Conservation (phyloP, 2,888 invertebrate genomes). For the Melipona beecheii region DNA sequence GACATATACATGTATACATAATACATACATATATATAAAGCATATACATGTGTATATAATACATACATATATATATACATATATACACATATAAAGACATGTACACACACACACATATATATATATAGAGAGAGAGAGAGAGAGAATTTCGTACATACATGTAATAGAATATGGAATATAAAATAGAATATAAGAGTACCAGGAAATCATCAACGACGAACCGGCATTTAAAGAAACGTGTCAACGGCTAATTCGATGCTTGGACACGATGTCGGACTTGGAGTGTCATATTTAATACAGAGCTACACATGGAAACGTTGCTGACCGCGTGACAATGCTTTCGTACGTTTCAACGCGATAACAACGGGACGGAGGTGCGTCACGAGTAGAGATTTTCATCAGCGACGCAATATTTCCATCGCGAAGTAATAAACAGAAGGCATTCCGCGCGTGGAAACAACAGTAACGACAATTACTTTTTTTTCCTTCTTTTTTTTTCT, state of each 20-base stretch:
- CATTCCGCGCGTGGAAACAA: not conserved
- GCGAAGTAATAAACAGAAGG: not conserved
- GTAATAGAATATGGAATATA: not conserved
- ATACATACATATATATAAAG: too few species aligned
- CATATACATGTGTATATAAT: too few species aligned
- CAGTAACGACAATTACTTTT: not conserved
- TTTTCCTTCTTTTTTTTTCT: too few species aligned
- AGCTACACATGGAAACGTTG: not conserved
- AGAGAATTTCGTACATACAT: too few species aligned
- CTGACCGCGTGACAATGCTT: slow-evolving; percentile 1
- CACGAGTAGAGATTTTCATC: slow-evolving; percentile 10
- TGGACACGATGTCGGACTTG: not conserved
- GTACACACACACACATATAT: too few species aligned
- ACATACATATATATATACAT: too few species aligned
- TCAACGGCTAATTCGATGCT: not conserved
- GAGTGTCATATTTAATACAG: not conserved
- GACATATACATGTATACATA: too few species aligned
- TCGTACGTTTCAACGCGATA: slow-evolving; percentile 20
- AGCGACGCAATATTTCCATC: not conserved
- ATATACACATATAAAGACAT: too few species aligned
- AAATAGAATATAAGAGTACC: too few species aligned
- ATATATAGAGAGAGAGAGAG: too few species aligned
- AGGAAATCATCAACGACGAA: not conserved
- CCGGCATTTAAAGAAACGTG: not conserved
- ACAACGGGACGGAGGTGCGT: not conserved